Conservation (phyloP, 2,888 invertebrate genomes). For the Caenorhabditis uteleia region DNA sequence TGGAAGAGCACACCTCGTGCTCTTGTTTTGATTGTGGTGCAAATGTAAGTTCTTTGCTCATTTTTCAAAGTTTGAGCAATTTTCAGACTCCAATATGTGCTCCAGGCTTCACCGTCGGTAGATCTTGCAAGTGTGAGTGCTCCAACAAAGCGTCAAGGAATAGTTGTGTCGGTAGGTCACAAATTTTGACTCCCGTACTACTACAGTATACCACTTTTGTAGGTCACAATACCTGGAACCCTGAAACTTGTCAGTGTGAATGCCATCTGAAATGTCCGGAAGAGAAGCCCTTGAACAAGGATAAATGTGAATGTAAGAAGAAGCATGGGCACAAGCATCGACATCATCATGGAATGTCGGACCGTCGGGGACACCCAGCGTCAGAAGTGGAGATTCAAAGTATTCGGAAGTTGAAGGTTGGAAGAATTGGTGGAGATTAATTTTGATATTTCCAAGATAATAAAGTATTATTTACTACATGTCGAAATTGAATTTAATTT, state of each 20-base stretch:
- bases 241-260: constrained; percentile 23
- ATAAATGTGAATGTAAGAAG: constrained; percentile 18
- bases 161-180: constrained; percentile 32
- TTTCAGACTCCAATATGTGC: constrained; percentile 31
- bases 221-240: constrained; percentile 28
- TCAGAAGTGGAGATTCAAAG: constrained; percentile 13
- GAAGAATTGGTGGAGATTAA: constrained; percentile 8
- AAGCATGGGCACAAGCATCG: constrained; percentile 1
- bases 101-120: constrained; percentile 29
- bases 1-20: constrained; percentile 56
- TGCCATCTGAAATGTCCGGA: constrained; percentile 19
- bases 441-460: no score
- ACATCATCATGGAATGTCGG: constrained; percentile 2
- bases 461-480: no score
- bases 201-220: background rate
- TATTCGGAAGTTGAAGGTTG: constrained; percentile 21
- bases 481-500: no score
- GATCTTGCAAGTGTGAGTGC: constrained; percentile 44
- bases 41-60: constrained; percentile 20
- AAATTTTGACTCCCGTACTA: background rate
- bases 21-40: constrained; percentile 47
- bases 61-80: background rate
- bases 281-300: background rate
- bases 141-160: constrained; percentile 32
- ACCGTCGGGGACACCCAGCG: constrained; percentile 10